Evolutionary conservation across 2,113 vertebrate species (phyloP).

Genomic region (Calidris pugnax): DNA sequence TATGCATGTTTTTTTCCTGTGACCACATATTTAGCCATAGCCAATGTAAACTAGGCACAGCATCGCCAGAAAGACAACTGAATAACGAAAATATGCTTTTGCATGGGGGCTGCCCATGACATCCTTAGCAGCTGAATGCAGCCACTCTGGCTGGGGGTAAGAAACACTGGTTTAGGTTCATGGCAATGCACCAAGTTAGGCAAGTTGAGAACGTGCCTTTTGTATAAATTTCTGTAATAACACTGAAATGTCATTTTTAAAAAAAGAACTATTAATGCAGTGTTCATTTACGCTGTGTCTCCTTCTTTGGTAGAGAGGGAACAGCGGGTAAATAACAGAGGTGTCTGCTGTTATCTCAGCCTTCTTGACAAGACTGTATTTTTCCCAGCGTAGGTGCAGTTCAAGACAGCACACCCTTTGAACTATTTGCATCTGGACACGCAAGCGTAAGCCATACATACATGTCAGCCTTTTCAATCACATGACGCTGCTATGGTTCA

Average conservation of each 20-base stretch:
- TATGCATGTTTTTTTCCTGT: background rate
- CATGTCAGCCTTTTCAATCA: background rate
- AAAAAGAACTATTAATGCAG: background rate
- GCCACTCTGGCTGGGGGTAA: background rate
- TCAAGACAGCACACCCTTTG: background rate
- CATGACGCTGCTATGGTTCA: background rate
- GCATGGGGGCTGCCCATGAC: background rate
- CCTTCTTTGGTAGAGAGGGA: background rate
- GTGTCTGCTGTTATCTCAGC: background rate
- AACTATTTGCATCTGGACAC: background rate
- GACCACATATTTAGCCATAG: background rate
- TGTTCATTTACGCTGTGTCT: background rate
- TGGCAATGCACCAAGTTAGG: rapidly evolving
- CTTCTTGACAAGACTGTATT: background rate
- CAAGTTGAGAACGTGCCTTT: background rate
- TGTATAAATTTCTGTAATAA: background rate
- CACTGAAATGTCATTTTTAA: background rate
- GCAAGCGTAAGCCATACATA: background rate
- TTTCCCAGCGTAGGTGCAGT: background rate
- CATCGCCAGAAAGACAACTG: background rate
- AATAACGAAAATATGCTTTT: background rate
- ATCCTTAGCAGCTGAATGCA: background rate
- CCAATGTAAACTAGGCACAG: background rate
- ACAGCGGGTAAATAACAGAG: background rate
- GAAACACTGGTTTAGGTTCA: background rate